These are phyloP conservation scores for Lasiurus cinereus DNA, from an alignment of 2,113 vertebrate species.

Conservation along the genomic window DNA sequence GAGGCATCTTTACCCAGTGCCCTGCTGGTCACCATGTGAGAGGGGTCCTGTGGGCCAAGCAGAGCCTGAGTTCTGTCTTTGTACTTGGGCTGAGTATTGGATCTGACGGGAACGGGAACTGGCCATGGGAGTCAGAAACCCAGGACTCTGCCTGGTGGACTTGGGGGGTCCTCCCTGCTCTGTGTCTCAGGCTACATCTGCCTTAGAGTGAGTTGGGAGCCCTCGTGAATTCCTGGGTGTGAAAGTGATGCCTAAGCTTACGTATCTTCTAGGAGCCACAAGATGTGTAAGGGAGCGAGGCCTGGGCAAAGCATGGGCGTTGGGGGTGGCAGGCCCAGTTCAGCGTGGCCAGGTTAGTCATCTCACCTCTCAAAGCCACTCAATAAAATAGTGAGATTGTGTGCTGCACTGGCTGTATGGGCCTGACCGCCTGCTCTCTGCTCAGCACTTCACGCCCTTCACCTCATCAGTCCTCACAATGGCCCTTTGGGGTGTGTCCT, in stretches of 20 bases:
- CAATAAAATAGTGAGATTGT: accelerated
- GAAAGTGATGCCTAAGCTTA: background rate
- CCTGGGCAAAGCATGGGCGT: background rate
- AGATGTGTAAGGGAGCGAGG: background rate
- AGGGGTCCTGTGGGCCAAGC: accelerated
- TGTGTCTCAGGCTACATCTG: background rate
- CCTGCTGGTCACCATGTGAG: background rate
- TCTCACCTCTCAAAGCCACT: background rate
- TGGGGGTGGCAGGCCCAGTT: background rate
- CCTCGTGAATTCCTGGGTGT: background rate
- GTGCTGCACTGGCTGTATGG: accelerated
- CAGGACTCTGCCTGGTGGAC: background rate
- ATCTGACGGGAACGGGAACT: accelerated
- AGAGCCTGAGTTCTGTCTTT: background rate
- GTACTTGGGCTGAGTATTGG: background rate
- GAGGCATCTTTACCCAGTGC: background rate
- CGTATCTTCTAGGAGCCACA: background rate
- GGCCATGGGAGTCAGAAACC: background rate
- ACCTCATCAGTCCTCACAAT: background rate
- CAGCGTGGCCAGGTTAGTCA: background rate
- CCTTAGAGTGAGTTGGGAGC: background rate
- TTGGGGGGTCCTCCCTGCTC: no score
- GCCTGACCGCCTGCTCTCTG: background rate
- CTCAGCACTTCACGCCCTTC: background rate
- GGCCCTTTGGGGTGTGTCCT: accelerated